Percentiles rank a stretch among this genome's conserved stretches.
These are phyloP conservation scores for Apodemus agrarius DNA, from an alignment of 2,797 vertebrate genomes.

Conservation along the genomic window DNA sequence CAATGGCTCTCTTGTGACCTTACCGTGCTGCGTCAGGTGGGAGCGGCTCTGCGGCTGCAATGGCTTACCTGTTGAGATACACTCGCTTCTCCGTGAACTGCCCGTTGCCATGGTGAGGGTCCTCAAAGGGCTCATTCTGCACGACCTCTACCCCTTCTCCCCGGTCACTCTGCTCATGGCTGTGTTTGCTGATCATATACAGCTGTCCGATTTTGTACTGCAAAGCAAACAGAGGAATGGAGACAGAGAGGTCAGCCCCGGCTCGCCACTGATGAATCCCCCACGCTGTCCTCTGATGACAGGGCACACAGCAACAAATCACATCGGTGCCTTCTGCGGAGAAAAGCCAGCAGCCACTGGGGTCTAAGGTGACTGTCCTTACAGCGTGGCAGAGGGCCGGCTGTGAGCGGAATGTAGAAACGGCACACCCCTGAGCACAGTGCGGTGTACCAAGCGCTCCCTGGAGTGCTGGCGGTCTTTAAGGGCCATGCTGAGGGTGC, in stretches of 20 bases:
- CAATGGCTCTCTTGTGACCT: neutral
- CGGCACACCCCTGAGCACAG: neutral
- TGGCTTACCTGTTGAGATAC: conserved; percentile 96
- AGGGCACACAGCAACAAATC: rapidly evolving
- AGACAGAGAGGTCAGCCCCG: conserved; percentile 33
- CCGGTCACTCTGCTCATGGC: conserved; percentile 97
- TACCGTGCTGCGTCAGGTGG: rapidly evolving
- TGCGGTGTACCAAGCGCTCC: neutral
- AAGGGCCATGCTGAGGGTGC: too few species aligned
- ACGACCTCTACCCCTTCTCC: conserved; percentile 99
- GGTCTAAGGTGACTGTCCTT: neutral
- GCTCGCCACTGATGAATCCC: rapidly evolving
- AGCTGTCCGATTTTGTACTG: conserved; percentile 98
- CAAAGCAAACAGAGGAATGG: conserved; percentile 76
- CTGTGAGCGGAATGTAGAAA: neutral
- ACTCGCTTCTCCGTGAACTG: conserved; percentile 98
- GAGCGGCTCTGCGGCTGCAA: neutral
- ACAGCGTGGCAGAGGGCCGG: neutral
- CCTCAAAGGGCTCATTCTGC: conserved; percentile 96
- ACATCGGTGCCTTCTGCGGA: neutral
- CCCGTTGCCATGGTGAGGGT: conserved; percentile 95
- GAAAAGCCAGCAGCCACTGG: neutral
- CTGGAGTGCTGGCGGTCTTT: neutral
- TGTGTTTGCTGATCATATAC: conserved; percentile 99
- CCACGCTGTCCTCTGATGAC: neutral